These are phyloP conservation scores for Machaerirhynchus nigripectus DNA, from an alignment of 2,113 vertebrate species.

Conservation along the genomic window DNA sequence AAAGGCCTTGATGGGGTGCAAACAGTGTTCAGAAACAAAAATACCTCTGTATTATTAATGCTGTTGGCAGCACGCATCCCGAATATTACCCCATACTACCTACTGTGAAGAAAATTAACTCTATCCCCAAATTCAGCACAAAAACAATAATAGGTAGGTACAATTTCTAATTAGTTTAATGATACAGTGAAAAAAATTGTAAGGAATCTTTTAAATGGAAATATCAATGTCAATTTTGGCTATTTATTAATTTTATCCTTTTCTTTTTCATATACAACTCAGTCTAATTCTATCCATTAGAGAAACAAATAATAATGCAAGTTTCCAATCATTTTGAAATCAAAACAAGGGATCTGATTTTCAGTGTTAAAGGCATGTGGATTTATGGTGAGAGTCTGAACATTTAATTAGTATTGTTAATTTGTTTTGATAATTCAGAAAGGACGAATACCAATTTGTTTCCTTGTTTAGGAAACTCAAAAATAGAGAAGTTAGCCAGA, in stretches of 20 bases:
- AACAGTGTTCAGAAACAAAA: not conserved
- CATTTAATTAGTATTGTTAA: not conserved
- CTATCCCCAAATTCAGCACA: not conserved
- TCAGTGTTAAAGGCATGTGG: not conserved
- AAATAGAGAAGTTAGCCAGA: not conserved
- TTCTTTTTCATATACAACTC: not conserved
- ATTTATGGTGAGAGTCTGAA: not conserved
- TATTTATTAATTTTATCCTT: not conserved
- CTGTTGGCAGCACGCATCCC: not conserved
- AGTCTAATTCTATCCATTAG: too few species aligned
- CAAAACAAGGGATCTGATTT: not conserved
- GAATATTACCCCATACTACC: not conserved
- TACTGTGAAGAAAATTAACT: not conserved
- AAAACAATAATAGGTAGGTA: not conserved
- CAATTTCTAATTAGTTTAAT: not conserved
- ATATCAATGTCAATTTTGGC: not conserved
- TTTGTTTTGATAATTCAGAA: not conserved
- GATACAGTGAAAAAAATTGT: not conserved
- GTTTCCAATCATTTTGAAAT: not conserved
- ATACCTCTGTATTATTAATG: too few species aligned
- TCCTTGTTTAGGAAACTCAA: not conserved
- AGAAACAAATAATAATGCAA: not conserved
- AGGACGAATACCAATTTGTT: not conserved
- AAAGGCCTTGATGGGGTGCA: not conserved
- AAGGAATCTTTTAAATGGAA: not conserved